Evolutionary conservation across 2,888 invertebrate species (phyloP), one percentile per base, ranked within the genome.

Genomic region (Epinotia brunnichana): DNA sequence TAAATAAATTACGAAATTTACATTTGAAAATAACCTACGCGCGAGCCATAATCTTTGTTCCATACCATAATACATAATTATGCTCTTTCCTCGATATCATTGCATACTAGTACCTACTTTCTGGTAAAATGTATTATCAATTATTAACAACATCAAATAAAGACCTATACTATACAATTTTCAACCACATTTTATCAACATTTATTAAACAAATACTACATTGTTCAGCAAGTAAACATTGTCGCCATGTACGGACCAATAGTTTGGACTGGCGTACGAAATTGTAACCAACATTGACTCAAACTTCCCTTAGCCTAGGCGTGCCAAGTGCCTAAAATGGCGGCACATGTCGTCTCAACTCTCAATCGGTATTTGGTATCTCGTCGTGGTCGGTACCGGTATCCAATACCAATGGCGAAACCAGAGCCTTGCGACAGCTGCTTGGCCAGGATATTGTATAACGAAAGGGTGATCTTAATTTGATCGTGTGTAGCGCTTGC

Each of bases 301-400:
- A 11, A 68, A 56, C 19, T 54, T 71, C 29, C 21, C 56, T 70
- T 7, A 21, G 17, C 51, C n/a, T 69, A 73, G 69, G 73, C 19
- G 62, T 54, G 68, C 56, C 57, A 3, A 62, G 78, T 73, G 76
- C 89, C 87, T 80, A 87, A 87, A 81, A 86, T 78, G 86, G 88
- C 77, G 78, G 82, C 88, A 89, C 86, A 90, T 88, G 90, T 84
- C 84, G 82, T 81, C 80, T 76, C 77, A 79, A 80, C 80, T 81
- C 80, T 76, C 77, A 79, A 80, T 80, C 81, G 78, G 79, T 77
- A 77, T 78, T 76, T 74, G 76, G 77, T 77, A 78, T 69, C 76
- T 74, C 77, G 74, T 48, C n/a, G 15, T n/a, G 48, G 48, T 75
- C 74, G 69, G 78, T 75, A 68, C 48, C 74, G 69, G 78, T 75